phyloP scores from a whole-genome alignment of 2,888 invertebrate genomes.

The Ophion obscuratus region DNA sequence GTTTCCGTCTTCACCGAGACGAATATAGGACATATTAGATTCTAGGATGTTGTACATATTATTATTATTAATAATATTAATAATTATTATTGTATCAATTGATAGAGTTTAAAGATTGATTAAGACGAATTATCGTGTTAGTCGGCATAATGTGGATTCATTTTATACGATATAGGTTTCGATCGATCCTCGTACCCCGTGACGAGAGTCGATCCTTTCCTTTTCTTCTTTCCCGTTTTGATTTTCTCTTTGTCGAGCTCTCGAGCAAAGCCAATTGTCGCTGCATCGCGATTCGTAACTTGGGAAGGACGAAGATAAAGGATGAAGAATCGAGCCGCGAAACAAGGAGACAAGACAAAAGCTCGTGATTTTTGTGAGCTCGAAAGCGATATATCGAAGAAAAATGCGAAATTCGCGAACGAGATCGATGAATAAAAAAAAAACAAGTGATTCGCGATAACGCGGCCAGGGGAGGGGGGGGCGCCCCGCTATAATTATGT shows the following conservation, averaged over 20 bases:
- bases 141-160: slow-evolving; percentile 80
- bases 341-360: slow-evolving; percentile 17
- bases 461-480: slow-evolving; percentile 48
- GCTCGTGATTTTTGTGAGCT: slow-evolving; percentile 47
- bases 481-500: slow-evolving; percentile 64
- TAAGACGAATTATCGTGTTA: slow-evolving; percentile 78
- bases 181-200: slow-evolving; percentile 68
- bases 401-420: slow-evolving; percentile 56
- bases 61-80: slow-evolving; percentile 80
- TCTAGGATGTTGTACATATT: slow-evolving; percentile 81
- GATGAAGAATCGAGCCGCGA: slow-evolving; percentile 12
- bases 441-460: slow-evolving; percentile 52
- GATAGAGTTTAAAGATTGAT: slow-evolving; percentile 81
- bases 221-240: slow-evolving; percentile 48
- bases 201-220: slow-evolving; percentile 57
- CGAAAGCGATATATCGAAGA: slow-evolving; percentile 45
- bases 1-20: slow-evolving; percentile 73
- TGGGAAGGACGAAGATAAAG: slow-evolving; percentile 6
- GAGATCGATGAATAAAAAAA: slow-evolving; percentile 53
- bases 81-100: slow-evolving; percentile 80
- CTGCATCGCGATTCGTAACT: slow-evolving; percentile 28
- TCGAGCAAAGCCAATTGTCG: slow-evolving; percentile 22
- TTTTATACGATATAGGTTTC: slow-evolving; percentile 76
- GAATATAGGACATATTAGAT: slow-evolving; percentile 75
- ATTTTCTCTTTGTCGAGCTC: slow-evolving; percentile 62